Evolutionary conservation across 2,113 vertebrate genomes (phyloP).

Genomic region (Blennius ocellaris): DNA sequence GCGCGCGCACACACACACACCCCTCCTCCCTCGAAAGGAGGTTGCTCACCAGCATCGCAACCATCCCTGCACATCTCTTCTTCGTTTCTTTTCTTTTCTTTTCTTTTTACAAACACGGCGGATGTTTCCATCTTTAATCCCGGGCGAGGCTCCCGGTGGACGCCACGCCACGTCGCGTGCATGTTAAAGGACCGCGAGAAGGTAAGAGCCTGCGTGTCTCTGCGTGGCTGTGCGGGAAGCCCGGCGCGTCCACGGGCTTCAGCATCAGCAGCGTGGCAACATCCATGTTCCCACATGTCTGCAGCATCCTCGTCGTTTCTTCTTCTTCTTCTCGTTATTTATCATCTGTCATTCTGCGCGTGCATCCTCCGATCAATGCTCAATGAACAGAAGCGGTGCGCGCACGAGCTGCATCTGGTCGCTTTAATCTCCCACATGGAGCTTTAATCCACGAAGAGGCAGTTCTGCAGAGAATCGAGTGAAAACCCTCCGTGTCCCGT

Average conservation of each 20-base stretch:
- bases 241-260: neutral
- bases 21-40: no score
- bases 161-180: no score
- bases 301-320: neutral
- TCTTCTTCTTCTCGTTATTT: neutral
- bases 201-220: neutral
- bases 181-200: neutral
- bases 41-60: no score
- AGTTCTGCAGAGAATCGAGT: neutral
- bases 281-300: neutral
- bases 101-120: no score
- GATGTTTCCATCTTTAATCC: no score
- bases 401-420: slow-evolving; percentile 15
- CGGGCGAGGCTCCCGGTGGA: no score
- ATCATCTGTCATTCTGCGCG: no score
- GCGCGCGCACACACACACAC: no score
- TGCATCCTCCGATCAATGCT: no score
- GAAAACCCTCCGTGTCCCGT: no score
- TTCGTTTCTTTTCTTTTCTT: no score
- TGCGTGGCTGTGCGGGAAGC: neutral
- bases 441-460: slow-evolving; percentile 1
- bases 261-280: neutral
- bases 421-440: slow-evolving; percentile 25
- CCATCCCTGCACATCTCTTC: no score
- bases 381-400: neutral